Conservation (phyloP, 2,888 invertebrate species). For the Buathra laborator region DNA sequence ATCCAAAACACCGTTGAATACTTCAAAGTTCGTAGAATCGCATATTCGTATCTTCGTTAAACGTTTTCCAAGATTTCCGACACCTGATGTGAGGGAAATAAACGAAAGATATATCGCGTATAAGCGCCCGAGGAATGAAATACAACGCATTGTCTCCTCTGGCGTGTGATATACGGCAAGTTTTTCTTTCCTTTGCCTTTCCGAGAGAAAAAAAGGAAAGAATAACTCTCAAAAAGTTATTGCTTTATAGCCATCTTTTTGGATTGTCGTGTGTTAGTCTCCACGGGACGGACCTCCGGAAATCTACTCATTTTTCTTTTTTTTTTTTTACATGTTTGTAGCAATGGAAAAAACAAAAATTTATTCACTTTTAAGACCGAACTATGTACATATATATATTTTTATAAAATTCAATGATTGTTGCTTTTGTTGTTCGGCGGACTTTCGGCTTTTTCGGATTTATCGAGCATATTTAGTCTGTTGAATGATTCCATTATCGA, state of each 20-base stretch:
- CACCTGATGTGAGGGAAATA: background rate
- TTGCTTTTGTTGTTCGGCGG: constrained; percentile 73
- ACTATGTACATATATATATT: constrained; percentile 1
- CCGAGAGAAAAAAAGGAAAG: constrained; percentile 19
- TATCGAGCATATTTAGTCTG: constrained; percentile 80
- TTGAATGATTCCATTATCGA: constrained; percentile 81
- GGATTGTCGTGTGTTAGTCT: background rate
- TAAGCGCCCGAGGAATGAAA: constrained; percentile 56
- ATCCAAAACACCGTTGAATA: background rate
- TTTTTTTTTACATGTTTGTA: background rate
- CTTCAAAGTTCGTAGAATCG: background rate
- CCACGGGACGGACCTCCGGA: constrained; percentile 2
- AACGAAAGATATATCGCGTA: constrained; percentile 65
- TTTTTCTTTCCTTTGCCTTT: constrained; percentile 5
- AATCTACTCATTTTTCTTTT: background rate
- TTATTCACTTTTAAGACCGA: background rate
- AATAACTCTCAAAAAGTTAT: constrained; percentile 51
- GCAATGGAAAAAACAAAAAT: constrained; percentile 1
- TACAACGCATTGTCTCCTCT: constrained; percentile 63
- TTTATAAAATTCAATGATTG: constrained; percentile 74
- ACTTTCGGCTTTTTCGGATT: constrained; percentile 79
- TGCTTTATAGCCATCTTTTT: constrained; percentile 38
- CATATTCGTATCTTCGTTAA: background rate
- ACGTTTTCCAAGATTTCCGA: constrained; percentile 1
- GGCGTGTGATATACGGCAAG: constrained; percentile 50